These are phyloP conservation scores for Sclerurus mexicanus DNA, from an alignment of 2,113 vertebrate species.

Conservation along the genomic window DNA sequence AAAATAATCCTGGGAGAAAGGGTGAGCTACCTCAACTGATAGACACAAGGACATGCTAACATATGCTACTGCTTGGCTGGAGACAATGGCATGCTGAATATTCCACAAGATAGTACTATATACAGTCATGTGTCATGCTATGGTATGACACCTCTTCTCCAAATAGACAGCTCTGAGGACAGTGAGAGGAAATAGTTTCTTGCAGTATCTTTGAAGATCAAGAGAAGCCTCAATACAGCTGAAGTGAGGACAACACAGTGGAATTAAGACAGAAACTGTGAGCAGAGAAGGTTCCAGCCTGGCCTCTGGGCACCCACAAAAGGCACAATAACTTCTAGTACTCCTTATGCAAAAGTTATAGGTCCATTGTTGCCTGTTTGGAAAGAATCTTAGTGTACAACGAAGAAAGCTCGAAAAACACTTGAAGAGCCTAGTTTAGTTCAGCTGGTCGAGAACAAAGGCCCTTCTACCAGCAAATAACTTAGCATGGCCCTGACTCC, in stretches of 20 bases:
- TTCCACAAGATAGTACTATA: background rate
- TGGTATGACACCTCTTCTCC: background rate
- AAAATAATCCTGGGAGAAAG: background rate
- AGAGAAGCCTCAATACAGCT: background rate
- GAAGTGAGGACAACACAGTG: background rate
- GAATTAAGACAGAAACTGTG: background rate
- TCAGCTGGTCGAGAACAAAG: background rate
- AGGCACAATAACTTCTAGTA: background rate
- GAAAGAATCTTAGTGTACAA: background rate
- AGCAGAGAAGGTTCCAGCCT: background rate
- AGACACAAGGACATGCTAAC: background rate
- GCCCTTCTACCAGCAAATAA: background rate
- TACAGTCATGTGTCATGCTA: fast-evolving
- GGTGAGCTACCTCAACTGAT: background rate
- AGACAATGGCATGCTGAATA: background rate
- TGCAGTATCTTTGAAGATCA: background rate
- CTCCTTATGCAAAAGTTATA: background rate
- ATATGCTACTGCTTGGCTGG: background rate
- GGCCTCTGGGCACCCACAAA: background rate
- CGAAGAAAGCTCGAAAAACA: background rate
- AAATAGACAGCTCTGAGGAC: background rate
- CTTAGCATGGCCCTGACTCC: background rate
- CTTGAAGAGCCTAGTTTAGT: background rate
- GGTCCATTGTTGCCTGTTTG: background rate
- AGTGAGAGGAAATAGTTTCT: background rate